Base-by-base conservation (phyloP, 2,888 invertebrate genomes). In the Lasioglossum villosulum region DNA sequence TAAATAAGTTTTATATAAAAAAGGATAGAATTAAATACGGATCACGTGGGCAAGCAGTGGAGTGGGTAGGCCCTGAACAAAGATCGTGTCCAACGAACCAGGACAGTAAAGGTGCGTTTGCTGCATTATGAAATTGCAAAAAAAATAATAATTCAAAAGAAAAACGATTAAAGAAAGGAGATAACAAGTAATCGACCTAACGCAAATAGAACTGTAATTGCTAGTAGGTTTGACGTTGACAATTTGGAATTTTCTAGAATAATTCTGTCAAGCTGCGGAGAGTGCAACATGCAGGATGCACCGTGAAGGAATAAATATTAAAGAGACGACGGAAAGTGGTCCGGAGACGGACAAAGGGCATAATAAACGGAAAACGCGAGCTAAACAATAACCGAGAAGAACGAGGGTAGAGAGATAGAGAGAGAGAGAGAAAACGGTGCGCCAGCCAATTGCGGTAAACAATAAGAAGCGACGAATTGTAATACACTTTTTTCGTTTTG, bases 321-420 rank as follows among this genome's bases (percentile, higher is more conserved):
- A 84, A 85, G 72, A 78, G 78, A 12, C 56, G 71, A 68, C 78
- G 70, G 78, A 83, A 78, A 82, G 68, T 52, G 30, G 66, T 52
- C 66, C 68, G 23, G 39, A 48, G 37, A 42, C 42, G 27, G 85
- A 82, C 79, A 79, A 80, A 77, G 80, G 70, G 42, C 72, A 82
- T 79, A 87, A 86, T 68, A 80, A 84, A 83, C 74, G 83, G 83
- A 73, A 86, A 86, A 78, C 77, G 77, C 74, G 88, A 74, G 86
- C 87, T 88, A 90, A 92, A 92, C 91, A 92, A 93, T 92, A 91
- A 93, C 91, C 90, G 89, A 88, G 91, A 90, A 89, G 91, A 89
- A 48, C 37, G 19, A 0, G 63, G 3, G n/a, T 5, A 48, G 48
- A 48, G 10, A n/a, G 3, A 52, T 10, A 56, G 52, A 56, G n/a